A percentile compares a stretch with the other conserved stretches of the same genome.
Conservation (phyloP, 2,888 invertebrate species). For the Drosophila paranaensis region DNA sequence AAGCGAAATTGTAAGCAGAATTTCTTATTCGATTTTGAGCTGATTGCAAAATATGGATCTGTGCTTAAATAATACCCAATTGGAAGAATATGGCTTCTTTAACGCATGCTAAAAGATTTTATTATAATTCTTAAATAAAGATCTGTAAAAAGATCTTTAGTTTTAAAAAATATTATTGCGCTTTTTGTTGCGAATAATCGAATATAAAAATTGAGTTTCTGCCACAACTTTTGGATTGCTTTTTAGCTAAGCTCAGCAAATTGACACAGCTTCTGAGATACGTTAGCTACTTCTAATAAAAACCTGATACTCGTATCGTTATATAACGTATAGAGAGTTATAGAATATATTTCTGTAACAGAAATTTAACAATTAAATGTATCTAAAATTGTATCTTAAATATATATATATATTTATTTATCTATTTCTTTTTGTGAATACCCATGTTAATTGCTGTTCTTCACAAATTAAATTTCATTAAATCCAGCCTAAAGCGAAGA, state of each 20-base stretch:
- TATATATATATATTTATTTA: neutral
- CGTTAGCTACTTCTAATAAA: neutral
- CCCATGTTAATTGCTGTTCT: conserved; percentile 2
- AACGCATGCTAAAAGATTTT: no score
- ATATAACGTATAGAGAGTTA: neutral
- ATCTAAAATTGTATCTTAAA: neutral
- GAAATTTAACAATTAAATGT: neutral
- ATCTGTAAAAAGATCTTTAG: no score
- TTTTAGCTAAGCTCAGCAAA: neutral
- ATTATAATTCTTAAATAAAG: no score
- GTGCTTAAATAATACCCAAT: neutral
- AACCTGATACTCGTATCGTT: neutral
- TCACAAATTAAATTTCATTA: conserved; percentile 32
- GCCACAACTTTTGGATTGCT: neutral
- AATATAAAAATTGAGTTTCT: neutral
- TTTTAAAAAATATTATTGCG: no score
- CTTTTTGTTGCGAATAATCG: neutral
- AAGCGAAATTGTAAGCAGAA: conserved; percentile 8
- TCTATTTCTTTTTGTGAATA: neutral
- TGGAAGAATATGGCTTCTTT: neutral
- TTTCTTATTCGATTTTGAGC: neutral
- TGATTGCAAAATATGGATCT: conserved; percentile 3
- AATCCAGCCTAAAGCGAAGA: conserved; percentile 6
- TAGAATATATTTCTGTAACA: neutral
- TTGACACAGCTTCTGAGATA: neutral